phyloP scores from a whole-genome alignment of 2,888 invertebrate genomes.

The Drosophila peninsularis region DNA sequence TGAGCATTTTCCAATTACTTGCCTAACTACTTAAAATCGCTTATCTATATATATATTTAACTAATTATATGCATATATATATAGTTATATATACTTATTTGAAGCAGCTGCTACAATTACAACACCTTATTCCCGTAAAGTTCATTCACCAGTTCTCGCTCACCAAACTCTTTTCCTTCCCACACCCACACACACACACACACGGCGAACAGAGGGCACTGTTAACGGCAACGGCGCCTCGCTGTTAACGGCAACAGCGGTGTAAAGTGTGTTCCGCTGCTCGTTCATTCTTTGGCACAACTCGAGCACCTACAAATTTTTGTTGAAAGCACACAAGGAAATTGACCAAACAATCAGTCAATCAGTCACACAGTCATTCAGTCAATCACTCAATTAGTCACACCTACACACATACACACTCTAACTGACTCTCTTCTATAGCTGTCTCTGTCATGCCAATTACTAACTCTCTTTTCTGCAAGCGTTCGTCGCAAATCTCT shows the following conservation, averaged over 20 bases:
- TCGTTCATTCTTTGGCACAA: slow-evolving; percentile 33
- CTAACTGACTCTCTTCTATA: slow-evolving; percentile 54
- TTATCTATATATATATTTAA: slow-evolving; percentile 58
- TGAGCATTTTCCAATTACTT: slow-evolving; percentile 70
- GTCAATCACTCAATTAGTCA: slow-evolving; percentile 3
- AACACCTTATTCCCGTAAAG: slow-evolving; percentile 19
- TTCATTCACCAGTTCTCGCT: slow-evolving; percentile 23
- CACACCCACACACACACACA: slow-evolving; percentile 16
- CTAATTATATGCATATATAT: slow-evolving; percentile 29
- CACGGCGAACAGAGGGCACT: slow-evolving; percentile 25
- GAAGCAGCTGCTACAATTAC: slow-evolving; percentile 40
- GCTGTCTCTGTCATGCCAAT: slow-evolving; percentile 54
- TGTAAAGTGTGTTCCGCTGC: slow-evolving; percentile 23
- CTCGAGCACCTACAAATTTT: slow-evolving; percentile 45
- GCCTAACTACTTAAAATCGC: slow-evolving; percentile 67
- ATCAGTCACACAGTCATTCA: slow-evolving; percentile 23
- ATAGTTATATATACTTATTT: slow-evolving; percentile 49
- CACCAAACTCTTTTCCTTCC: slow-evolving; percentile 12
- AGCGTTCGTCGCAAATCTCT: slow-evolving; percentile 50
- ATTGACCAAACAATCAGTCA: slow-evolving; percentile 12
- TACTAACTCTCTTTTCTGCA: slow-evolving; percentile 54
- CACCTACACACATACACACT: slow-evolving; percentile 20
- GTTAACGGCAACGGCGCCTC: too few relatives aligned
- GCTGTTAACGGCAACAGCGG: slow-evolving; percentile 5
- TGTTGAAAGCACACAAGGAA: slow-evolving; percentile 43